These are phyloP conservation scores for Drosophila monieri DNA, from an alignment of 2,888 invertebrate genomes.

Conservation along the genomic window DNA sequence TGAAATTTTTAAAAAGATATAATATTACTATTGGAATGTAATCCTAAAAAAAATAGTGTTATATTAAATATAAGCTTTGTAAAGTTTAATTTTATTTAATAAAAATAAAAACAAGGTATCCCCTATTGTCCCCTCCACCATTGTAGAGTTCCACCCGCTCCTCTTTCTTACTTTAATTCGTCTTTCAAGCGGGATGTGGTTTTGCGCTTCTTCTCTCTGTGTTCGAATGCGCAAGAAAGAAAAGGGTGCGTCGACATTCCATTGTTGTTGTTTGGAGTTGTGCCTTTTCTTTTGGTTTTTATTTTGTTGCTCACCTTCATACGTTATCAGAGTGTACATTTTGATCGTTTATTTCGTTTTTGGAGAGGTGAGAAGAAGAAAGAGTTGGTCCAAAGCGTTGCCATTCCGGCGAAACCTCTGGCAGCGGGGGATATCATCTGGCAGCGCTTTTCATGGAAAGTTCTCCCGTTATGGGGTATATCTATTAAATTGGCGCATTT, in stretches of 20 bases:
- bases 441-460: neutral
- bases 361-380: constrained; percentile 51
- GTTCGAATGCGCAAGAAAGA: constrained; percentile 53
- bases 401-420: constrained; percentile 1
- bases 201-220: constrained; percentile 62
- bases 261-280: constrained; percentile 49
- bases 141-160: constrained; percentile 36
- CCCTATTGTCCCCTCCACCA: neutral
- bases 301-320: constrained; percentile 72
- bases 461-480: neutral
- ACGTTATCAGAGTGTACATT: constrained; percentile 67
- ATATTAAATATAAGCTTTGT: neutral
- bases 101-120: neutral
- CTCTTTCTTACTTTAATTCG: constrained; percentile 33
- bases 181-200: constrained; percentile 65
- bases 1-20: neutral
- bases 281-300: constrained; percentile 56
- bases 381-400: constrained; percentile 4
- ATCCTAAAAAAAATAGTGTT: neutral
- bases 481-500: neutral
- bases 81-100: neutral
- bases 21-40: neutral
- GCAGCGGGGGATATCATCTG: neutral
- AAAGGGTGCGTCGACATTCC: constrained; percentile 73
- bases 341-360: constrained; percentile 60